A percentile compares a stretch with the other conserved stretches of the same genome.
These are phyloP conservation scores for Drosophila ercepeae DNA, from an alignment of 1,140 invertebrate genomes.

Conservation along the genomic window DNA sequence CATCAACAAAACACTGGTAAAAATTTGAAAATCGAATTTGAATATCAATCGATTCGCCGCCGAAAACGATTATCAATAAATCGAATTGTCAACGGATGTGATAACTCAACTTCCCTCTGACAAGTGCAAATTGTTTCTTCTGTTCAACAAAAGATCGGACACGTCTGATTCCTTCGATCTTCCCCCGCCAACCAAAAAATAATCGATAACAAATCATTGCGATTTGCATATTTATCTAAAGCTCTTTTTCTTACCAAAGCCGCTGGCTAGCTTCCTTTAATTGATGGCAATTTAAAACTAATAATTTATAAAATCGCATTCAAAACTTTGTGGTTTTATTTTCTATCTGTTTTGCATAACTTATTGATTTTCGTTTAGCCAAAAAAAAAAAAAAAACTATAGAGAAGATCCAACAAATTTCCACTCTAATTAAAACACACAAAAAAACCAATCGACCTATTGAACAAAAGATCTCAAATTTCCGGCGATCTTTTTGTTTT, in stretches of 20 bases:
- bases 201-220: constrained; percentile 67
- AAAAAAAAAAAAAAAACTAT: too few relatives aligned
- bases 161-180: constrained; percentile 47
- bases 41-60: constrained; percentile 31
- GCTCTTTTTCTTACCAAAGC: constrained; percentile 26
- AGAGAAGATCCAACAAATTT: constrained; percentile 49
- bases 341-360: constrained; percentile 63
- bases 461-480: constrained; percentile 68
- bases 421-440: constrained; percentile 79
- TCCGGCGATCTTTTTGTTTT: constrained; percentile 66
- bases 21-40: background rate
- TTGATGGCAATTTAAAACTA: constrained; percentile 80
- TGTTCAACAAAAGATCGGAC: constrained; percentile 79
- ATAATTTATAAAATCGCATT: constrained; percentile 80
- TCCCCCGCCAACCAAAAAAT: background rate
- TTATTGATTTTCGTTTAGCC: constrained; percentile 61
- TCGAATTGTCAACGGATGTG: constrained; percentile 15
- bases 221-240: constrained; percentile 70
- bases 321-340: constrained; percentile 25
- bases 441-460: constrained; percentile 37
- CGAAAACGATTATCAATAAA: constrained; percentile 25
- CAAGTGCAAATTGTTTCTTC: constrained; percentile 78
- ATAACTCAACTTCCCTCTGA: constrained; percentile 66
- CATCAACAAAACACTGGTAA: background rate
- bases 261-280: constrained; percentile 60